A percentile compares a stretch with the other conserved stretches of the same genome.
These are phyloP conservation scores for Platorchestia sp. DNA, from an alignment of 1,140 invertebrate genomes.

Conservation along the genomic window DNA sequence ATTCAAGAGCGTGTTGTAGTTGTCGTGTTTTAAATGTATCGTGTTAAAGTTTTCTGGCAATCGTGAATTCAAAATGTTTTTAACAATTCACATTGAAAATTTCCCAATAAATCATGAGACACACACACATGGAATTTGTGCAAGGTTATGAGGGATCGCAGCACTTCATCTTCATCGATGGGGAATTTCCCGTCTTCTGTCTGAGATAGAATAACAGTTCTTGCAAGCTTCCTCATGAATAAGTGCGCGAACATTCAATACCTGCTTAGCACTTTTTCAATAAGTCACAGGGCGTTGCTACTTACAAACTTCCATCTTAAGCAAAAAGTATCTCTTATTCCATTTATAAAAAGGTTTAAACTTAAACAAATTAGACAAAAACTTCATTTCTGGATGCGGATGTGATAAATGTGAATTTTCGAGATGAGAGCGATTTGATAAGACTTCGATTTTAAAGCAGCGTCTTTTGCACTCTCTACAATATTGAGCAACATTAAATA, in stretches of 20 bases:
- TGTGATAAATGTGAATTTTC: not conserved
- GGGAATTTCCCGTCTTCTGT: too few species aligned
- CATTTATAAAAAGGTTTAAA: too few species aligned
- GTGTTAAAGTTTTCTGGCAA: not conserved
- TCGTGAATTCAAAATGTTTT: not conserved
- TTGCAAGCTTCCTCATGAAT: too few species aligned
- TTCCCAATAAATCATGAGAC: not conserved
- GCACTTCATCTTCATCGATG: not conserved
- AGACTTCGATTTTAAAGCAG: not conserved
- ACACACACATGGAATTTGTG: not conserved
- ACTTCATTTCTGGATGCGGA: not conserved
- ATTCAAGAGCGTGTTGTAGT: not conserved
- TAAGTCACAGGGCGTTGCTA: too few species aligned
- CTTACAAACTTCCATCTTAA: too few species aligned
- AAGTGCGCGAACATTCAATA: too few species aligned
- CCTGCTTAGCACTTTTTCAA: too few species aligned
- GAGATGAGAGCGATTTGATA: not conserved
- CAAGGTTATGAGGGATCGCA: not conserved
- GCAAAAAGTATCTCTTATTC: too few species aligned
- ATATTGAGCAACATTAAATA: not conserved
- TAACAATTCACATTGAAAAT: not conserved
- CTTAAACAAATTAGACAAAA: not conserved
- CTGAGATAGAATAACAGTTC: too few species aligned
- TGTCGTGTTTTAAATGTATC: not conserved
- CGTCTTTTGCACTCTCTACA: not conserved